Evolutionary conservation across 2,888 invertebrate species (phyloP), one percentile per base, ranked within the genome.

Genomic region (Tachina lurida): DNA sequence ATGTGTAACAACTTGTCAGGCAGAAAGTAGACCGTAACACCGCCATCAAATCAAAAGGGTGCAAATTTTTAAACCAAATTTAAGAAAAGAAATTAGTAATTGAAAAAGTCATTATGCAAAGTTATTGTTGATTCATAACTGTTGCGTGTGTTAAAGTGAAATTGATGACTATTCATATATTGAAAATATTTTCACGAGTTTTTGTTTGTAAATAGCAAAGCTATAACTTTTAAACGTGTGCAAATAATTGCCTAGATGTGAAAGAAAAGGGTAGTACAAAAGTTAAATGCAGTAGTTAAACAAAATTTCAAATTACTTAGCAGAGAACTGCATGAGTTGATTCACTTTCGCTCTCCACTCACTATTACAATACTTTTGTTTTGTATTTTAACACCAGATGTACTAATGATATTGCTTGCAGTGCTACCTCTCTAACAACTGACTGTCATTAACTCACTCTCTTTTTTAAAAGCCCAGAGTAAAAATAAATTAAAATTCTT

Each of bases 1-100:
- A 79, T 65, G 75, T 79, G 83, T 58, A 70, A 78, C 65, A 79
- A 68, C 75, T 82, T 12, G n/a, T 75, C 54, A 86, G 79, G 71
- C 79, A 49, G 41, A 73, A 83, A 49, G 3, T 15, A 52, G 41
- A 63, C 7, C 52, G 45, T 3, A 63, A 41, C 0, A 60, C 10
- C 12, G 15, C 58, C 3, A 17, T 54, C 12, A 15, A 63, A 31
- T 31, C 31, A 70, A 71, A 78, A 54, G 54, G 68, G 56, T 22
- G 52, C 19, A 60, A 67, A 83, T 71, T 78, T 45, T 7, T 67
- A 39, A 47, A 12, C 58, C 54, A 83, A 73, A 73, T 67, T 54
- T 58, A 12, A 17, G 39, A 52, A 9, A 67, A 67, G 22, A 52
- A 62, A 75, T 68, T 68, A 74, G 43, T 67, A 52, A 12, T 39